phyloP scores from a whole-genome alignment of 2,113 vertebrate species.

The Mustelus asterias region DNA sequence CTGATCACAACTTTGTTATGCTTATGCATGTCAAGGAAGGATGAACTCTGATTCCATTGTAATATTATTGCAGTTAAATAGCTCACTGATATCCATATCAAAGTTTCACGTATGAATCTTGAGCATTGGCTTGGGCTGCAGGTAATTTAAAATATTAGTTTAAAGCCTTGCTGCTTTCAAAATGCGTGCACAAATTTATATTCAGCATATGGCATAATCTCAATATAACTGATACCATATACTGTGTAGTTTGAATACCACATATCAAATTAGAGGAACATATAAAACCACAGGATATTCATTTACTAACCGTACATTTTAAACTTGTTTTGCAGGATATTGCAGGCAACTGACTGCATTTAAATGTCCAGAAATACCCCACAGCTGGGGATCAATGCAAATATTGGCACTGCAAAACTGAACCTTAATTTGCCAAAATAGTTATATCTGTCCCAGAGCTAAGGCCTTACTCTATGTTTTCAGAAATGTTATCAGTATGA shows the following conservation, averaged over 20 bases:
- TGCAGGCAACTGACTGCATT: neutral
- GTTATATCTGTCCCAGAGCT: neutral
- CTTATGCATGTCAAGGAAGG: neutral
- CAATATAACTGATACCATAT: neutral
- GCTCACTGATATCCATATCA: neutral
- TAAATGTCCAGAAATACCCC: neutral
- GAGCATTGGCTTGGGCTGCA: neutral
- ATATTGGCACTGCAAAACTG: neutral
- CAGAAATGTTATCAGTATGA: no score
- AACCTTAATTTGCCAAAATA: neutral
- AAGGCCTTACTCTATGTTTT: no score
- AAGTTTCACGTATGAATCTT: neutral
- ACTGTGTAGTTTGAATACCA: neutral
- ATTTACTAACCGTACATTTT: neutral
- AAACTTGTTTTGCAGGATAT: slow-evolving; percentile 14
- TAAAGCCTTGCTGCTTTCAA: neutral
- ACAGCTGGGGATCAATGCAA: neutral
- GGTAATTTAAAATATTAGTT: neutral
- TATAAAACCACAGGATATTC: neutral
- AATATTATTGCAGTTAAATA: neutral
- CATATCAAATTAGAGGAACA: neutral
- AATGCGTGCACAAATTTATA: neutral
- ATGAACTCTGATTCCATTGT: neutral
- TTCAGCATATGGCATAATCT: neutral
- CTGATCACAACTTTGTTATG: neutral